Percentiles rank a stretch among this genome's conserved stretches.
Evolutionary conservation across 2,113 vertebrate genomes (phyloP).

Genomic region (Seriola quinqueradiata): DNA sequence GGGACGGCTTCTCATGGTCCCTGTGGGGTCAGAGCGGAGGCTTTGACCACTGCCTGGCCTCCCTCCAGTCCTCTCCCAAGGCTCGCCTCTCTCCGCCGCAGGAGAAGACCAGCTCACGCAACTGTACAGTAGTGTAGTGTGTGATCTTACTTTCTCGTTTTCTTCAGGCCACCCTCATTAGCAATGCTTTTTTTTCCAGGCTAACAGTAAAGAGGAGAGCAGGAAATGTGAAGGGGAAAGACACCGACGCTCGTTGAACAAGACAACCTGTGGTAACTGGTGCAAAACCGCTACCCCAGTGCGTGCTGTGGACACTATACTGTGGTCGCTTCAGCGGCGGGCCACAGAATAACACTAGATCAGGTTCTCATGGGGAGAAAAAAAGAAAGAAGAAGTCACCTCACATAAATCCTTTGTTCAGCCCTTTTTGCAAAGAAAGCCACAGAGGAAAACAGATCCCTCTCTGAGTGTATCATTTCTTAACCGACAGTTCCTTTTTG

Average conservation of each 20-base stretch:
- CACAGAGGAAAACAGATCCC: slow-evolving; percentile 79
- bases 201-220: not conserved
- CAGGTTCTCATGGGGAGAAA: slow-evolving; percentile 71
- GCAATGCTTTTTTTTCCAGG: not conserved
- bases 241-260: slow-evolving; percentile 2
- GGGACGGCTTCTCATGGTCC: slow-evolving; percentile 46
- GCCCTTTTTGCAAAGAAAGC: slow-evolving; percentile 69
- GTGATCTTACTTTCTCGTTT: not conserved
- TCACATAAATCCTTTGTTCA: slow-evolving; percentile 83
- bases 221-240: not conserved
- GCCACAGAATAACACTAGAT: slow-evolving; percentile 78
- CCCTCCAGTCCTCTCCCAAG: slow-evolving; percentile 58
- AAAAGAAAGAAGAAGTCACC: slow-evolving; percentile 74
- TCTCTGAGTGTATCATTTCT: slow-evolving; percentile 75
- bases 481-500: slow-evolving; percentile 67
- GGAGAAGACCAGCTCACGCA: slow-evolving; percentile 48
- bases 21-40: slow-evolving; percentile 63
- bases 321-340: slow-evolving; percentile 47
- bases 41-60: slow-evolving; percentile 68
- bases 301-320: slow-evolving; percentile 22
- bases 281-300: slow-evolving; percentile 36
- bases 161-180: not conserved
- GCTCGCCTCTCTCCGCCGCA: slow-evolving; percentile 25
- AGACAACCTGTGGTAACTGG: slow-evolving; percentile 33
- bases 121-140: slow-evolving; percentile 28